Conservation (phyloP, 2,888 invertebrate species). For the Tenodera sinensis region DNA sequence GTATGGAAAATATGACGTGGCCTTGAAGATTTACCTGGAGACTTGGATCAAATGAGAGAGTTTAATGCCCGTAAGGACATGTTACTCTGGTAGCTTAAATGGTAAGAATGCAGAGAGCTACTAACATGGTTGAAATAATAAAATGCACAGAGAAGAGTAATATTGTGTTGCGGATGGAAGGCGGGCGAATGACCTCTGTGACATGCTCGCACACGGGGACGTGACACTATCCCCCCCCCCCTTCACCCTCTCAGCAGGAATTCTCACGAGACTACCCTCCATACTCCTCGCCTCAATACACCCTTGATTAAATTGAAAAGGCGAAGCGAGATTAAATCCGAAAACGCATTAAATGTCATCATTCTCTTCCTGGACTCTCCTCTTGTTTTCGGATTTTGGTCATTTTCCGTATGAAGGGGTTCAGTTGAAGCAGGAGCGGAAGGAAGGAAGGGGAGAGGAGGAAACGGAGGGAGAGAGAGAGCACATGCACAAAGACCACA, state of each 20-base stretch:
- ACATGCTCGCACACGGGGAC: background rate
- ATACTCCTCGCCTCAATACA: background rate
- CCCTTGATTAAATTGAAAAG: slow-evolving; percentile 22
- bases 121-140: too few relatives aligned
- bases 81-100: too few relatives aligned
- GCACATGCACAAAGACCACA: background rate
- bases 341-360: slow-evolving; percentile 9
- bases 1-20: too few relatives aligned
- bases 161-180: too few relatives aligned
- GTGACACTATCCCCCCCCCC: background rate
- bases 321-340: background rate
- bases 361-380: background rate
- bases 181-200: background rate
- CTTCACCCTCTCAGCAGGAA: background rate
- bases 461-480: background rate
- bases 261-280: background rate
- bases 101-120: too few relatives aligned
- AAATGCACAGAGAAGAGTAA: too few relatives aligned
- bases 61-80: too few relatives aligned
- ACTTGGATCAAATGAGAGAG: too few relatives aligned
- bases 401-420: slow-evolving; percentile 1
- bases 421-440: background rate
- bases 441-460: background rate
- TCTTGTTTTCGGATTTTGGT: slow-evolving; percentile 1
- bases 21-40: too few relatives aligned